Conservation (phyloP, 2,797 vertebrate genomes). For the Oryzias sinensis region DNA sequence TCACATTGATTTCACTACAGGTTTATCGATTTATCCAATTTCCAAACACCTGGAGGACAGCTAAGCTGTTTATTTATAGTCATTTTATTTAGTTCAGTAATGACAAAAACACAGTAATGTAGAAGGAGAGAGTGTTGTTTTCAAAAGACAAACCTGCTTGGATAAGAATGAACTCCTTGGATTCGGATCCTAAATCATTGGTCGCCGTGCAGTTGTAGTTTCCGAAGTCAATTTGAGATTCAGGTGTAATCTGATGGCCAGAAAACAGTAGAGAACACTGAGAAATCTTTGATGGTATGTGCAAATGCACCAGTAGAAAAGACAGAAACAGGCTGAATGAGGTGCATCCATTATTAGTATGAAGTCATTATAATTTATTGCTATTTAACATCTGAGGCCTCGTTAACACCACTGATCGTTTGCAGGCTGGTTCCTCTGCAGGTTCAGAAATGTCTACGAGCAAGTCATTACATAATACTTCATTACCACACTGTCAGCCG, state of each 20-base stretch:
- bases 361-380: background rate
- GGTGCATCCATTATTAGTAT: too few relatives aligned
- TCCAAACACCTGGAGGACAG: too few relatives aligned
- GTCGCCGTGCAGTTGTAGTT: slow-evolving; percentile 97
- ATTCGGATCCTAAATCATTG: slow-evolving; percentile 90
- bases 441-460: slow-evolving; percentile 7
- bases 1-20: too few relatives aligned
- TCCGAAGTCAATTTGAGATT: slow-evolving; percentile 93
- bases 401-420: background rate
- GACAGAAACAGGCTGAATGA: too few relatives aligned
- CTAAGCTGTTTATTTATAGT: too few relatives aligned
- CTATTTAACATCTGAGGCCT: background rate
- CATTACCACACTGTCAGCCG: background rate
- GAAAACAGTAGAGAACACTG: slow-evolving; percentile 10
- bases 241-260: slow-evolving; percentile 70
- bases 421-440: background rate
- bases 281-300: too few relatives aligned
- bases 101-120: too few relatives aligned
- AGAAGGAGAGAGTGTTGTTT: background rate
- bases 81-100: too few relatives aligned
- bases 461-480: slow-evolving; percentile 8
- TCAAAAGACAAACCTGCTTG: slow-evolving; percentile 85
- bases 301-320: too few relatives aligned
- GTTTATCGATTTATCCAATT: too few relatives aligned
- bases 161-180: slow-evolving; percentile 93